These are phyloP conservation scores for Acleris holmiana DNA, from an alignment of 2,888 invertebrate species.

Conservation along the genomic window DNA sequence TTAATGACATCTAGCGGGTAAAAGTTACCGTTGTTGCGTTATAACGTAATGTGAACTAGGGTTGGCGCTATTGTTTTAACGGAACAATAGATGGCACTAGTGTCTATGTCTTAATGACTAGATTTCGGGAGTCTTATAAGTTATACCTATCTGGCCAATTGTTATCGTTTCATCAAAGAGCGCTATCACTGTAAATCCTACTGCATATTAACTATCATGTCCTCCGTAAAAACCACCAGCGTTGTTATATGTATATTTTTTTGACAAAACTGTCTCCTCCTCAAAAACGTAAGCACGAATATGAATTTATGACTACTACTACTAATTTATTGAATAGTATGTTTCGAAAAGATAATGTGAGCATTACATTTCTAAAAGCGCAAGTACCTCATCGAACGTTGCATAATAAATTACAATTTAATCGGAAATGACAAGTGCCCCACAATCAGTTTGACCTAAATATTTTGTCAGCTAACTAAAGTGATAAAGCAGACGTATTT, in stretches of 20 bases:
- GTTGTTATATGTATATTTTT: not conserved
- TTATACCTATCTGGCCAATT: too few species aligned
- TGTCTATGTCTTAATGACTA: not conserved
- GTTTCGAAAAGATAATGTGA: not conserved
- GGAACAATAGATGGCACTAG: not conserved
- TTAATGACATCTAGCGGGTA: constrained; percentile 56
- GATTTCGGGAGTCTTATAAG: too few species aligned
- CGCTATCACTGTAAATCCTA: too few species aligned
- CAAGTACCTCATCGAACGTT: not conserved
- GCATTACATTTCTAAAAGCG: not conserved
- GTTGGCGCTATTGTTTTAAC: not conserved
- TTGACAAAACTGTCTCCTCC: too few species aligned
- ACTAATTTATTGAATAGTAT: too few species aligned
- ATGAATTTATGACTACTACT: too few species aligned
- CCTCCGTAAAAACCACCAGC: not conserved
- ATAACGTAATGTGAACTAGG: not conserved
- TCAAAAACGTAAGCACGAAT: too few species aligned
- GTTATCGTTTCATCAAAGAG: too few species aligned
- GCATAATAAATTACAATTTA: constrained; percentile 16
- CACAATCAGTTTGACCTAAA: constrained; percentile 52
- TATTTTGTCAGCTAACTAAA: constrained; percentile 39
- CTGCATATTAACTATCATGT: too few species aligned
- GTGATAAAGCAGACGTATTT: constrained; percentile 43
- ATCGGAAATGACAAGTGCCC: constrained; percentile 35
- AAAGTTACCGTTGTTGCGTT: constrained; percentile 31